Percentiles rank a stretch among this genome's conserved stretches.
Conservation (phyloP, 2,113 vertebrate species). For the Hymenochirus boettgeri region DNA sequence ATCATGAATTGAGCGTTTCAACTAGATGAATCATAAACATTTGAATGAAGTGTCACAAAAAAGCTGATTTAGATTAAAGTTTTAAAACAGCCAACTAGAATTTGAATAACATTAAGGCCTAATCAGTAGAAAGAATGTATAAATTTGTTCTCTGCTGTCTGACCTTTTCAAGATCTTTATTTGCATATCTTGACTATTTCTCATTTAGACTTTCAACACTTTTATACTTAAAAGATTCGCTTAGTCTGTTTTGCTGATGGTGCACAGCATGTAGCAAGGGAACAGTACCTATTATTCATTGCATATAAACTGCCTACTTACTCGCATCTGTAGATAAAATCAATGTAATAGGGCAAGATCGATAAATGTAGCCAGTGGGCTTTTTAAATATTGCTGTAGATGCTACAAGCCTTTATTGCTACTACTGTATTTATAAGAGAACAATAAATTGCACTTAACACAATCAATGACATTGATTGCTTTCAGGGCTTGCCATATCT, state of each 20-base stretch:
- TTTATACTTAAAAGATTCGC: not conserved
- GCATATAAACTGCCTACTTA: constrained; percentile 27
- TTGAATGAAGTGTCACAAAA: no score
- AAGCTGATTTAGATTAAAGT: no score
- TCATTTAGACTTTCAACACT: not conserved
- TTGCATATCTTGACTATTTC: not conserved
- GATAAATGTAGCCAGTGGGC: constrained; percentile 8
- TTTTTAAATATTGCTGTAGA: constrained; percentile 4
- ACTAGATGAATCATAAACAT: no score
- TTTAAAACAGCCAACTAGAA: no score
- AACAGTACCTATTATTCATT: constrained; percentile 3
- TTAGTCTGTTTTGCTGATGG: constrained; percentile 7
- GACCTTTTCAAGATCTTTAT: no score
- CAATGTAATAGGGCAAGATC: constrained; percentile 10
- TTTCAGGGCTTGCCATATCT: not conserved
- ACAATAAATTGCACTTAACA: constrained; percentile 10
- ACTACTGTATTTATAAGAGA: not conserved
- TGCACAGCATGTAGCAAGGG: not conserved
- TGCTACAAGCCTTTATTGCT: not conserved
- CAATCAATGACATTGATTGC: not conserved
- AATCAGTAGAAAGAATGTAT: no score
- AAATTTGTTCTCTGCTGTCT: no score
- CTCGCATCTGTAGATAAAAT: constrained; percentile 7
- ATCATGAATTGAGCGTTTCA: no score
- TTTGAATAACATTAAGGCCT: no score